phyloP scores from a whole-genome alignment of 2,888 invertebrate species.

The Epistrophe grossulariae region DNA sequence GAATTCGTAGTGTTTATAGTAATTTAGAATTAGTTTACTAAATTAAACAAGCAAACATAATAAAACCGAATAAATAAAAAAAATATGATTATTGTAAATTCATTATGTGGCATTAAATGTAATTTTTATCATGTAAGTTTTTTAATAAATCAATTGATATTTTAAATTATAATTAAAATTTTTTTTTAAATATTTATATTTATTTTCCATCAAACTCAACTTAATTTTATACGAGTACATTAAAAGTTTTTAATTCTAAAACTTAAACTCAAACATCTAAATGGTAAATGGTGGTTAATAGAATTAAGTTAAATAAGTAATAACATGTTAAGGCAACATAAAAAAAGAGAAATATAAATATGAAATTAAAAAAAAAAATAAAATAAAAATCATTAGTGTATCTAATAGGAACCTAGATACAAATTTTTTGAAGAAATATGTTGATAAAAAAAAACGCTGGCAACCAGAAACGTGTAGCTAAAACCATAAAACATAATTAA shows the following conservation, averaged over 20 bases:
- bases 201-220: background rate
- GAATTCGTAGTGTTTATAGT: constrained; percentile 69
- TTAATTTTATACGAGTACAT: constrained; percentile 1
- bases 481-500: constrained; percentile 52
- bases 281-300: constrained; percentile 71
- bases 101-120: constrained; percentile 57
- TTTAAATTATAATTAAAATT: constrained; percentile 27
- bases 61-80: constrained; percentile 19
- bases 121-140: constrained; percentile 43
- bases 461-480: constrained; percentile 51
- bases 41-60: constrained; percentile 9
- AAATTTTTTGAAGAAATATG: constrained; percentile 22
- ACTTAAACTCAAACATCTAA: constrained; percentile 57
- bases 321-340: constrained; percentile 35
- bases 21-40: constrained; percentile 69
- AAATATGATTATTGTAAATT: constrained; percentile 52
- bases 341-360: constrained; percentile 14
- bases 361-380: constrained; percentile 11
- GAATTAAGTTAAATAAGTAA: constrained; percentile 48
- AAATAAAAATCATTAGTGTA: constrained; percentile 54
- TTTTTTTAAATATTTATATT: background rate
- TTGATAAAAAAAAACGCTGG: constrained; percentile 28
- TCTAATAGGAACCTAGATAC: constrained; percentile 50
- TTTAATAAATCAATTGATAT: constrained; percentile 27
- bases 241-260: constrained; percentile 6